Evolutionary conservation across 2,888 invertebrate genomes (phyloP), one percentile per base, ranked within the genome.

Genomic region (Tiliacea aurago): DNA sequence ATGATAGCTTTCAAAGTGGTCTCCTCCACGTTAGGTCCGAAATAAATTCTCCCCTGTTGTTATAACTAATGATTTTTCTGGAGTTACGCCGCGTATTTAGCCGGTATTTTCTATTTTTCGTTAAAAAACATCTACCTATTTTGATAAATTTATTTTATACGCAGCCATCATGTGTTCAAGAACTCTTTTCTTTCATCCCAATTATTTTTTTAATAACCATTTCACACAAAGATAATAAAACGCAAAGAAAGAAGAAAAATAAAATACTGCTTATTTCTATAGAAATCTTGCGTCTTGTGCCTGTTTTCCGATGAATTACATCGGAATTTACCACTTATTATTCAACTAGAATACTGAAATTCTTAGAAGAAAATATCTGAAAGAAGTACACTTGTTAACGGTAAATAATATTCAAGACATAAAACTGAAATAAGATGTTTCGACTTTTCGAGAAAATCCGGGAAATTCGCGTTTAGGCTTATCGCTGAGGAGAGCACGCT

Each of bases 401-500:
- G 23, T 37, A 41, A 47, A 61, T 47, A 73, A 59, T 6, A 18
- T 33, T 51, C 20, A 49, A 2, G 28, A 69, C 20, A 71, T 20
- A 41, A 59, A 62, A 55, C 13, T 28, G 11, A 53, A 76, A 47
- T 43, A 62, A 68, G n/a, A 47, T 53, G 41, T 58, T 43, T 58
- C 53, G 13, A 28, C n/a, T 61, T 61, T 47, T 43, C 20, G 61
- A 49, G 58, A 58, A 69, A 63, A 69, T n/a, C n/a, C n/a, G 20
- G 55, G 18, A 51, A 72, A 64, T 43, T 59, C 51, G 63, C 59
- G 13, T 76, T 59, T 43, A 49, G 59, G 33, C 59, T 65, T 79
- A 59, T 64, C 37, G 58, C 13, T 43, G 41, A 47, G 47, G 51
- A 59, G 23, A 59, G 15, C 53, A 59, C 33, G 23, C 47, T 78